phyloP scores from a whole-genome alignment of 2,888 invertebrate genomes.

The Penaeus monodon region DNA sequence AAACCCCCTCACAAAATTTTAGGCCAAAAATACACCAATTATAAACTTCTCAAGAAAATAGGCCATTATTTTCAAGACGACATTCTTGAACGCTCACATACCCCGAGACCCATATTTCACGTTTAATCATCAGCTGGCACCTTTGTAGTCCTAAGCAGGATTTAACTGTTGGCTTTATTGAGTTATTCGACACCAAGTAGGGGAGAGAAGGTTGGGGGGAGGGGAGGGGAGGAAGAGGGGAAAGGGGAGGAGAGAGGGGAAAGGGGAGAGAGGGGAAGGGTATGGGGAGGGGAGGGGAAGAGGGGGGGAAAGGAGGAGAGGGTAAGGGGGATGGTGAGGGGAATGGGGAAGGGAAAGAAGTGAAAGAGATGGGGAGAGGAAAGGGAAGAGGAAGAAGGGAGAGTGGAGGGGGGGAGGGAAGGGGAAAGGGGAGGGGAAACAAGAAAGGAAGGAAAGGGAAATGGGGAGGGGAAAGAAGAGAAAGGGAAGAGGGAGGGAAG shows the following conservation, averaged over 20 bases:
- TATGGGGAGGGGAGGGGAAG: conserved; percentile 3
- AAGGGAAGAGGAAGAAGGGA: not conserved
- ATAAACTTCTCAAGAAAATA: too few species aligned
- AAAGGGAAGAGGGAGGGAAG: too few species aligned
- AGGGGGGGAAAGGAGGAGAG: conserved; percentile 7
- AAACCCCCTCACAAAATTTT: too few species aligned
- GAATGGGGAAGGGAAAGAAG: not conserved
- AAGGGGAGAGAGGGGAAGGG: not conserved
- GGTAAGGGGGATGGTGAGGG: not conserved
- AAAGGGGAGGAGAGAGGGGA: not conserved
- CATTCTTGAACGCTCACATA: too few species aligned
- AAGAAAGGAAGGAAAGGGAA: not conserved
- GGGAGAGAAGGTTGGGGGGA: not conserved
- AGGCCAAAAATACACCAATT: too few species aligned
- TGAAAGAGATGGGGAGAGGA: not conserved
- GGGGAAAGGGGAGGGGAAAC: not conserved
- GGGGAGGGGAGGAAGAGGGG: not conserved
- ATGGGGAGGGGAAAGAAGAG: too few species aligned
- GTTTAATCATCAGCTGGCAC: too few species aligned
- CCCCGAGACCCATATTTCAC: too few species aligned
- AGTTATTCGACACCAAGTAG: not conserved
- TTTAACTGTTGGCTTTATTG: not conserved
- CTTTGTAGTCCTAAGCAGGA: not conserved
- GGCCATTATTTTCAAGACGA: too few species aligned
- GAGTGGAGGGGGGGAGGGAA: not conserved